Conservation (phyloP, 2,113 vertebrate species). For the Regulus satrapa region DNA sequence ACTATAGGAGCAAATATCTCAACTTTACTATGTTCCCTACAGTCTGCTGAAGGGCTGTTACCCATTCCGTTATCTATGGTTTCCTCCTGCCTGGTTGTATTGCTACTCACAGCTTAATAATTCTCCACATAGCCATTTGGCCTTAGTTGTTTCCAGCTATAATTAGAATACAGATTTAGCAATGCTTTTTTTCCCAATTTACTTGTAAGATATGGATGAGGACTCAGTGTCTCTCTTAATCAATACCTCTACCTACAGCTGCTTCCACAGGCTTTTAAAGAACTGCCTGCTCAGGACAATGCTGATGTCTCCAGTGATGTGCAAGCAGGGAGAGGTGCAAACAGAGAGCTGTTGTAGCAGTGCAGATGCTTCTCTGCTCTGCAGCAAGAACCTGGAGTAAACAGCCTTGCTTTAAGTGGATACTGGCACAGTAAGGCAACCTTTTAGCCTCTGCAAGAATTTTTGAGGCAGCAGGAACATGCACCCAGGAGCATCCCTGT, state of each 20-base stretch:
- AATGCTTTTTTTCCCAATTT: not conserved
- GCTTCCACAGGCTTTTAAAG: constrained; percentile 1
- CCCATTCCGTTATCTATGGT: not conserved
- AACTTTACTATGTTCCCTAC: not conserved
- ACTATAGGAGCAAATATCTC: not conserved
- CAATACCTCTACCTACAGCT: not conserved
- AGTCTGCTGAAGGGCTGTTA: not conserved
- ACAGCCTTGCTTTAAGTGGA: not conserved
- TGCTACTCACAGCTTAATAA: not conserved
- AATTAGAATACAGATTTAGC: constrained; percentile 23
- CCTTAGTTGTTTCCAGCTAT: constrained; percentile 4
- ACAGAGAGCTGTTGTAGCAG: not conserved
- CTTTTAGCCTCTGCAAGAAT: not conserved
- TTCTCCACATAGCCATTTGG: not conserved
- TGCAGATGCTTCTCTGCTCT: not conserved
- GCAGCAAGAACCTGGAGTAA: not conserved
- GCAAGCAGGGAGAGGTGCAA: not conserved
- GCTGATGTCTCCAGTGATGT: not conserved
- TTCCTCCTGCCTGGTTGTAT: not conserved
- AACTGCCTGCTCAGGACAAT: not conserved
- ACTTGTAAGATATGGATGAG: not conserved
- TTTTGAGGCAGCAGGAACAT: not conserved
- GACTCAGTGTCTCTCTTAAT: not conserved
- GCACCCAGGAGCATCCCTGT: not conserved
- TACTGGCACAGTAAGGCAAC: not conserved